Evolutionary conservation across 2,888 invertebrate species (phyloP).

Genomic region (Hirudinaria manillensis): DNA sequence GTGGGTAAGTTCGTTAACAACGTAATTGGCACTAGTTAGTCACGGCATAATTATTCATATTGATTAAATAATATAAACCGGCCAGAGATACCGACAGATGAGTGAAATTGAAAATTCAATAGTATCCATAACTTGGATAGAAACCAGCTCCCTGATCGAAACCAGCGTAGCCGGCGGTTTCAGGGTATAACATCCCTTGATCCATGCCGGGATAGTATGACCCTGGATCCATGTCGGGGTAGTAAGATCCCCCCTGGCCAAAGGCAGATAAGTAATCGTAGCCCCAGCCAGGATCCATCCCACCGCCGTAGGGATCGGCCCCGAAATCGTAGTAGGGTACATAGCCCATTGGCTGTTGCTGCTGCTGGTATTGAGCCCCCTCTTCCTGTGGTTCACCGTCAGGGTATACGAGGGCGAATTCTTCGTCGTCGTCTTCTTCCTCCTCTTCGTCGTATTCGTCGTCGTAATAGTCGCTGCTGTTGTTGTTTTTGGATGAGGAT

Average conservation of each 20-base stretch:
- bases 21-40: too few species aligned
- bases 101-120: background rate
- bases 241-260: background rate
- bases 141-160: too few species aligned
- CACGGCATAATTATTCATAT: too few species aligned
- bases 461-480: background rate
- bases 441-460: constrained; percentile 37
- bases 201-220: background rate
- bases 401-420: background rate
- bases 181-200: too few species aligned
- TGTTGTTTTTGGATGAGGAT: too few species aligned
- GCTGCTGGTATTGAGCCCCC: constrained; percentile 38
- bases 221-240: background rate
- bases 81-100: too few species aligned
- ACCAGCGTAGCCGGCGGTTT: too few species aligned
- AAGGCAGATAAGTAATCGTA: background rate
- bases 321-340: background rate
- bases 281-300: background rate
- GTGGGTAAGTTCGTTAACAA: too few species aligned
- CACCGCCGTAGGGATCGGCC: background rate
- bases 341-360: constrained; percentile 38
- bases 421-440: constrained; percentile 31
- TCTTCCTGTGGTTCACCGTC: constrained; percentile 43
- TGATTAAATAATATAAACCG: too few species aligned
- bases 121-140: background rate